Evolutionary conservation across 2,888 invertebrate species (phyloP).

Genomic region (Chloromyia formosa): DNA sequence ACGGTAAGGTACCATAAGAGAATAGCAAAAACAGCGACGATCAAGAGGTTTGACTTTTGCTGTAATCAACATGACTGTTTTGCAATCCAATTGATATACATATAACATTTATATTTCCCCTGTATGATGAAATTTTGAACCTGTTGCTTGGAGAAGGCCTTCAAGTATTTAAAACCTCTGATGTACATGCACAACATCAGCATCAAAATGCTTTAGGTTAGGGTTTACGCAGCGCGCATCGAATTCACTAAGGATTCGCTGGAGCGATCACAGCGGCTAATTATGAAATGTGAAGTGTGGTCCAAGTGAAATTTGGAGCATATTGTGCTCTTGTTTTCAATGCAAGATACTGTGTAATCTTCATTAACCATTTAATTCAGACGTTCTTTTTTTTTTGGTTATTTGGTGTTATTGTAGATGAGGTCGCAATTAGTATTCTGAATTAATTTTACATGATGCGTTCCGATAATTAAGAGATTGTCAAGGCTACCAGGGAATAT

Average conservation of each 20-base stretch:
- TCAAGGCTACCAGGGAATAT: too few relatives aligned
- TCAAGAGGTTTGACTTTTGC: background rate
- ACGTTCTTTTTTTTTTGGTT: slow-evolving; percentile 10
- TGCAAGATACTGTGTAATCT: background rate
- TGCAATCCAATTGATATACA: too few relatives aligned
- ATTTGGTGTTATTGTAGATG: background rate
- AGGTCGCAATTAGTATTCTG: background rate
- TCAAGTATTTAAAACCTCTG: too few relatives aligned
- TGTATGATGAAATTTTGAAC: too few relatives aligned
- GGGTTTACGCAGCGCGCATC: background rate
- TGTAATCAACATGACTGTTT: too few relatives aligned
- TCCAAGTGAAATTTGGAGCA: background rate
- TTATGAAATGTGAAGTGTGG: slow-evolving; percentile 25
- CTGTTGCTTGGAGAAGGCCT: too few relatives aligned
- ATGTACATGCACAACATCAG: background rate
- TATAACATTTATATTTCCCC: too few relatives aligned
- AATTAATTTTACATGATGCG: too few relatives aligned
- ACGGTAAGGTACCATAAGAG: slow-evolving; percentile 10
- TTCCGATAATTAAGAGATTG: too few relatives aligned
- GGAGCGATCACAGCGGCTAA: slow-evolving; percentile 22
- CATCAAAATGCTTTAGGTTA: background rate
- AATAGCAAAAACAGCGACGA: slow-evolving; percentile 1
- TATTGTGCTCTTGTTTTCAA: slow-evolving; percentile 1
- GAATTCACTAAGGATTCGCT: slow-evolving; percentile 36
- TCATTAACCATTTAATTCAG: background rate